Evolutionary conservation across 2,888 invertebrate genomes (phyloP).

Genomic region (Halictus ligatus): DNA sequence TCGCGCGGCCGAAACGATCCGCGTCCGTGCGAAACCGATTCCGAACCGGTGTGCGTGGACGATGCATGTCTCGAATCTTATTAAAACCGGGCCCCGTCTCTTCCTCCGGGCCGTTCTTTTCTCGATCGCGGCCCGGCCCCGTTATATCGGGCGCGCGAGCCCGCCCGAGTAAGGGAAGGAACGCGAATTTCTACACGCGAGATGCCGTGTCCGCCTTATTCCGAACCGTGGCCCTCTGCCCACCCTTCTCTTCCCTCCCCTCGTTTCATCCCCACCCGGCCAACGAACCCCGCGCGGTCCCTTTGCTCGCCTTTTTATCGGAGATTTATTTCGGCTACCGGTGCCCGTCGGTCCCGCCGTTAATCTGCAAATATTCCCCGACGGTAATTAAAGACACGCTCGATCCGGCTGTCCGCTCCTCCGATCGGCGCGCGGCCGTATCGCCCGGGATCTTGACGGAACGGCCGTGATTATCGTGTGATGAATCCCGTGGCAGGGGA

Average conservation of each 20-base stretch:
- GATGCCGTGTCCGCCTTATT: slow-evolving; percentile 58
- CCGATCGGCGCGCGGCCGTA: slow-evolving; percentile 39
- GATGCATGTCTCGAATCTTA: slow-evolving; percentile 72
- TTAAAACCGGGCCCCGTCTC: slow-evolving; percentile 54
- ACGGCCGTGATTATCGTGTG: slow-evolving; percentile 58
- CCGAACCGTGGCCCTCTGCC: slow-evolving; percentile 6
- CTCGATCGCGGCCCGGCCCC: slow-evolving; percentile 36
- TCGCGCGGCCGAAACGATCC: slow-evolving; percentile 34
- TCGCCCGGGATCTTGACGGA: slow-evolving; percentile 54
- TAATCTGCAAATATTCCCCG: slow-evolving; percentile 69
- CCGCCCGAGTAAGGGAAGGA: slow-evolving; percentile 15
- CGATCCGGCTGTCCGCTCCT: slow-evolving; percentile 40
- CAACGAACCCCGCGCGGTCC: neutral
- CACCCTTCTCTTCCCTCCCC: neutral
- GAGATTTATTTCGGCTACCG: slow-evolving; percentile 56
- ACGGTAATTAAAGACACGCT: slow-evolving; percentile 70
- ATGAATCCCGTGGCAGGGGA: slow-evolving; percentile 56
- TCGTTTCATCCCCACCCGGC: neutral
- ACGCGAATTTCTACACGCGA: slow-evolving; percentile 53
- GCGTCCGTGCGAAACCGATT: neutral
- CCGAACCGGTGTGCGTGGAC: slow-evolving; percentile 12
- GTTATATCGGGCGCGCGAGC: slow-evolving; percentile 48
- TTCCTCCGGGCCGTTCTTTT: slow-evolving; percentile 33
- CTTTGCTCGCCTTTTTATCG: slow-evolving; percentile 33
- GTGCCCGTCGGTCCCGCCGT: slow-evolving; percentile 42